These are phyloP conservation scores for Garra rufa DNA, from an alignment of 2,113 vertebrate genomes.

Conservation along the genomic window DNA sequence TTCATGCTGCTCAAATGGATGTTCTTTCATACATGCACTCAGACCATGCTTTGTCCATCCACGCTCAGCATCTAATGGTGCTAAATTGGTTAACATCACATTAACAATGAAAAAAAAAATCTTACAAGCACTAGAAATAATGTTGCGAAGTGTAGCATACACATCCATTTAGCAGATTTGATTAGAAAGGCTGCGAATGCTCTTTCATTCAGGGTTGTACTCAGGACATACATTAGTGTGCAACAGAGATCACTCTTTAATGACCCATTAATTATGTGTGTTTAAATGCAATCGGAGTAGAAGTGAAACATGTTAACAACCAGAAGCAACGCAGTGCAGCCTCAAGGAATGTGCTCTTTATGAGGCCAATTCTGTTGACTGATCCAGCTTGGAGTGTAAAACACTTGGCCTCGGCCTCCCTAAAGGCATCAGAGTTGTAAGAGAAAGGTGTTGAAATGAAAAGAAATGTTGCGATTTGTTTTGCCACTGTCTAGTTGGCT, in stretches of 20 bases:
- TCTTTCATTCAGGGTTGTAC: constrained; percentile 1
- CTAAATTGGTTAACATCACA: neutral
- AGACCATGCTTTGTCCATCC: neutral
- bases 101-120: neutral
- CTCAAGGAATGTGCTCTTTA: constrained; percentile 2
- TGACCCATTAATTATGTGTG: constrained; percentile 9
- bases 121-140: constrained; percentile 1
- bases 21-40: constrained; percentile 6
- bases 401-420: neutral
- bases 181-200: constrained; percentile 23
- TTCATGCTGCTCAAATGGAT: neutral
- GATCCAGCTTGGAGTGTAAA: constrained; percentile 15
- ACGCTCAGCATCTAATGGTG: neutral
- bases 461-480: constrained; percentile 6
- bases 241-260: constrained; percentile 39
- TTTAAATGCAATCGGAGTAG: constrained; percentile 20
- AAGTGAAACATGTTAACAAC: constrained; percentile 22
- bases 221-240: constrained; percentile 16
- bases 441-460: constrained; percentile 36
- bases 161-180: constrained; percentile 15
- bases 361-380: constrained; percentile 3
- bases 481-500: constrained; percentile 4
- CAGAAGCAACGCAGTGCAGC: neutral
- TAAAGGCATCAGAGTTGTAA: constrained; percentile 5
- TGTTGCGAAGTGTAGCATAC: neutral